Percentiles rank a stretch among this genome's conserved stretches.
These are phyloP conservation scores for Ethmia dodecea DNA, from an alignment of 2,888 invertebrate species.

Conservation along the genomic window DNA sequence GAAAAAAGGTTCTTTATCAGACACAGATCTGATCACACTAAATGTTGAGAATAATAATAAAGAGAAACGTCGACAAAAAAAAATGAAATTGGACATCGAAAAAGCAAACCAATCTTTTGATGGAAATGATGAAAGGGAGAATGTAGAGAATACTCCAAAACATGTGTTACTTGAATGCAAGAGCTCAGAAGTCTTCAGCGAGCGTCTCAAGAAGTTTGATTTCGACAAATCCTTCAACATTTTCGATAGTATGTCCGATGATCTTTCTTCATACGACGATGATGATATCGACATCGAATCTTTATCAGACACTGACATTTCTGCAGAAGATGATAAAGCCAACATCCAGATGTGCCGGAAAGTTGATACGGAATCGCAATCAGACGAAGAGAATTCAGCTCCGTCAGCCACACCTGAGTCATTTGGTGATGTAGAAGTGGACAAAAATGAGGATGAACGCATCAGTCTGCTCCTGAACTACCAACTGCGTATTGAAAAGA, in stretches of 20 bases:
- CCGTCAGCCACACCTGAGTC: constrained; percentile 53
- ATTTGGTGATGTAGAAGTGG: constrained; percentile 56
- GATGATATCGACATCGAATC: constrained; percentile 51
- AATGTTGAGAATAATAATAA: constrained; percentile 24
- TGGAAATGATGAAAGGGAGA: constrained; percentile 25
- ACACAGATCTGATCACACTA: constrained; percentile 47
- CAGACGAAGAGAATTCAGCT: constrained; percentile 26
- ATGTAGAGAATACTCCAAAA: constrained; percentile 62
- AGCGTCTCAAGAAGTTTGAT: constrained; percentile 46
- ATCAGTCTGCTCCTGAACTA: constrained; percentile 44
- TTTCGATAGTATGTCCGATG: constrained; percentile 45
- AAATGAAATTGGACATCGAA: constrained; percentile 52
- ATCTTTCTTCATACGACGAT: constrained; percentile 33
- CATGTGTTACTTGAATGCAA: constrained; percentile 48
- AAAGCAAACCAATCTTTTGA: constrained; percentile 50
- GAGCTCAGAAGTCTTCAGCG: constrained; percentile 47
- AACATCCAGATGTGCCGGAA: constrained; percentile 14
- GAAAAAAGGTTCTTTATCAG: constrained; percentile 55
- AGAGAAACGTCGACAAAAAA: constrained; percentile 38
- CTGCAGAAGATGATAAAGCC: constrained; percentile 28
- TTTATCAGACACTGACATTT: constrained; percentile 46
- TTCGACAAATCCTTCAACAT: constrained; percentile 56
- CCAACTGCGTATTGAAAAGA: constrained; percentile 51
- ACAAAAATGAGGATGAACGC: constrained; percentile 54
- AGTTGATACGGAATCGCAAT: constrained; percentile 6